Evolutionary conservation across 2,888 invertebrate genomes (phyloP).

Genomic region (Fragum whitleyi): DNA sequence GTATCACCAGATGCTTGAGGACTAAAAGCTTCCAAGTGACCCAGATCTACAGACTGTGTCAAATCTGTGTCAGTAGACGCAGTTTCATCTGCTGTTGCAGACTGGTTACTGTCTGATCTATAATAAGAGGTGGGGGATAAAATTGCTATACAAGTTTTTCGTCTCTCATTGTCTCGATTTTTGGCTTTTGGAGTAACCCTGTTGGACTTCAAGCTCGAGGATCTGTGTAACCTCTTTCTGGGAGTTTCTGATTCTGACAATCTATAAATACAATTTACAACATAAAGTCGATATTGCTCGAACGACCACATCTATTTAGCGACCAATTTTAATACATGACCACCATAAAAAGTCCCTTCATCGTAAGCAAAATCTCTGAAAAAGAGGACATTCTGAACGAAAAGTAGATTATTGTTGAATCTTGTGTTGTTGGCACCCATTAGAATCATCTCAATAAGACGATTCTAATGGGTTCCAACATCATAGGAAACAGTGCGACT

Average conservation of each 20-base stretch:
- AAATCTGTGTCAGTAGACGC: background rate
- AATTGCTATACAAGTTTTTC: constrained; percentile 81
- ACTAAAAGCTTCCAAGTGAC: constrained; percentile 26
- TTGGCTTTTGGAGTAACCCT: constrained; percentile 69
- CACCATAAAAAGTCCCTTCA: too few species aligned
- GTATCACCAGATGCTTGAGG: constrained; percentile 34
- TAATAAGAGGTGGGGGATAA: constrained; percentile 65
- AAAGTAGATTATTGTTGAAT: too few species aligned
- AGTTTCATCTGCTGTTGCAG: background rate
- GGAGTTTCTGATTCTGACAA: constrained; percentile 43
- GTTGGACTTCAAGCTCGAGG: constrained; percentile 79
- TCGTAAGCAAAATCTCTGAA: too few species aligned
- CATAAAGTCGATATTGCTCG: too few species aligned
- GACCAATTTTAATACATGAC: too few species aligned
- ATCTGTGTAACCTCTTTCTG: constrained; percentile 75
- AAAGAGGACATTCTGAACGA: too few species aligned
- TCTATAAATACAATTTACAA: constrained; percentile 28
- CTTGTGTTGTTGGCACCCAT: too few species aligned
- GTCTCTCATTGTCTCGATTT: constrained; percentile 70
- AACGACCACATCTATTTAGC: too few species aligned
- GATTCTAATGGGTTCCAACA: too few species aligned
- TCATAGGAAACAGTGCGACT: too few species aligned
- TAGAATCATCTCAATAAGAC: too few species aligned
- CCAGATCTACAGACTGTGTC: constrained; percentile 11
- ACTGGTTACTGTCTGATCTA: constrained; percentile 22